Evolutionary conservation across 2,888 invertebrate genomes (phyloP), one percentile per base, ranked within the genome.

Genomic region (Agriopis aurantiaria): DNA sequence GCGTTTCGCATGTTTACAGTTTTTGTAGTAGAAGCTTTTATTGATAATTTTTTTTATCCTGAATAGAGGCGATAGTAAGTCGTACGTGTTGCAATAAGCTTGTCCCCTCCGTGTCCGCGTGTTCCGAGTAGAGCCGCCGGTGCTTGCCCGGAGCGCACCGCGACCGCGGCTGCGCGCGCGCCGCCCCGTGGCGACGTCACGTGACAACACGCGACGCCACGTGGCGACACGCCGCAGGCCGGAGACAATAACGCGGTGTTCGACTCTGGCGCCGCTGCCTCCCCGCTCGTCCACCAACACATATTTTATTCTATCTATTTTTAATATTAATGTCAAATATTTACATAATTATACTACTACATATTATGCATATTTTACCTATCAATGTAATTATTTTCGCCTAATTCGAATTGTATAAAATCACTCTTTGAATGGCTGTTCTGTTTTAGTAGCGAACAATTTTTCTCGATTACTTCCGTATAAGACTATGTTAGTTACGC

Each of bases 241-340:
- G 63, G 62, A 66, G 69, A 69, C 69, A 69, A 69, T 69, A 69
- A 86, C 86, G 87, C 89, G 88, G 90, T 87, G 65, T 33, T 12
- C 45, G 45, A 45, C 57, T 51, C 67, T 56, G 52, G 69, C 57
- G 63, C 81, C 83, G 82, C 86, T 83, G 88, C 90, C 88, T 86
- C 88, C 87, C 88, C 92, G 91, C 92, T 91, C 92, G 90, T 90
- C 91, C 90, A 92, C 92, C 88, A 86, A 88, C 91, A 92, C 91
- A 93, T 93, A 92, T 92, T 93, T 93, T 92, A 93, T 92, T 94
- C 93, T 91, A 90, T 91, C 91, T 90, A 93, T 93, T 93, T 93
- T 93, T 92, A 94, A 93, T 93, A 93, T 91, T 92, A 93, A 93
- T 92, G 92, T 93, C 93, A 93, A 92, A 93, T 93, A 93, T 92